Base-by-base conservation (phyloP, 2,797 vertebrate genomes). In the Phoxinus dragarum region DNA sequence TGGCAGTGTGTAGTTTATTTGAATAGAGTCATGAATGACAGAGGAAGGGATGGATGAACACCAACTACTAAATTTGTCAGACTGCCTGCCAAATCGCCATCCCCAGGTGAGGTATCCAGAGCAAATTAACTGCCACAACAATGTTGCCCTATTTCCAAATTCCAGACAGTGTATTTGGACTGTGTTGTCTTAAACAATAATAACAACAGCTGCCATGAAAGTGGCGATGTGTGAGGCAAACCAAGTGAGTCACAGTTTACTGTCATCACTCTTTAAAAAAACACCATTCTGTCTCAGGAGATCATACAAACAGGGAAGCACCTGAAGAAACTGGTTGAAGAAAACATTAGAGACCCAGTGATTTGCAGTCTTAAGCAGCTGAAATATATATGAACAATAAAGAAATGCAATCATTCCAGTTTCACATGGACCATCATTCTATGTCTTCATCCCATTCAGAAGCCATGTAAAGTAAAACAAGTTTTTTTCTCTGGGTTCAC, bases 111-210 rank as follows among this genome's bases (percentile, higher is more conserved):
- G 79, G 40, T 78, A 59, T 79, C 67, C 38, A 74, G 67, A 79
- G 42, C 68, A 64, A 71, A 66, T 66, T 34, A 66, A 31, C 79
- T 85, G 80, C 59, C 75, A 88, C 84, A 88, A 69, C 61, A 82
- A 83, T 16, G 40, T 17, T 49, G 12, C 40, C 74, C 73, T 81
- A 77, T 72, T 84, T 66, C 36, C 27, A 66, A 68, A 64, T 52
- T 72, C 76, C 34, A 83, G 81, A 77, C 42, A 17, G 36, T 72
- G 81, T 84, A 66, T 88, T 86, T 86, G 52, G 79, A 84, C 78
- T 59, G 36, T 47, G 77, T 76, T 86, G 82, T 81, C 84, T 71
- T 61, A 86, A 61, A 72, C 84, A 83, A 54, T 77, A 83, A 80
- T 76, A 88, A 52, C 68, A 67, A 44, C 73, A 66, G 66, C 81